A percentile compares a stretch with the other conserved stretches of the same genome.
phyloP scores from a whole-genome alignment of 2,888 invertebrate genomes.

The Drosophila borborema region DNA sequence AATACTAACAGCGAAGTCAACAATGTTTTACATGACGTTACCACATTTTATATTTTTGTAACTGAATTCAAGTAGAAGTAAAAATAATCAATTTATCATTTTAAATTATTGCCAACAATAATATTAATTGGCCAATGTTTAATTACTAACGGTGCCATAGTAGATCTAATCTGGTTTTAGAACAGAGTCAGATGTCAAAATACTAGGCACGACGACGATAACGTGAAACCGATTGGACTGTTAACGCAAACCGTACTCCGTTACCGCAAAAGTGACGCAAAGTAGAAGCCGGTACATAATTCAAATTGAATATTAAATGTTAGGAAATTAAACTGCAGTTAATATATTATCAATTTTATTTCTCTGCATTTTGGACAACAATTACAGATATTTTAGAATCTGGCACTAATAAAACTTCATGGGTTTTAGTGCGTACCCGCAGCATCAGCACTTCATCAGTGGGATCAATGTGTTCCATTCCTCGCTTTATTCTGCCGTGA shows the following conservation, averaged over 20 bases:
- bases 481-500: constrained; percentile 76
- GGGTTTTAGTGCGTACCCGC: constrained; percentile 78
- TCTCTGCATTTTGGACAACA: constrained; percentile 81
- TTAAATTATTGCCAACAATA: background rate
- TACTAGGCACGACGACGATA: constrained; percentile 16
- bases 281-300: background rate
- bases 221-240: background rate
- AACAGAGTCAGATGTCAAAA: constrained; percentile 15
- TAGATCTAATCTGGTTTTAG: background rate
- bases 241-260: constrained; percentile 13
- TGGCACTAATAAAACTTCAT: constrained; percentile 81
- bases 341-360: constrained; percentile 52
- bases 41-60: background rate
- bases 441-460: constrained; percentile 80
- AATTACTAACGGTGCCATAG: constrained; percentile 6
- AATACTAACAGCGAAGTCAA: constrained; percentile 12
- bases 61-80: background rate
- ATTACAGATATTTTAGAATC: constrained; percentile 83
- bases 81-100: background rate
- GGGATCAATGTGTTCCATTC: constrained; percentile 77
- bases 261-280: constrained; percentile 9
- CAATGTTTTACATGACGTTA: background rate
- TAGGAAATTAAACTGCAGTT: background rate
- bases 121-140: background rate
- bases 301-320: background rate